Evolutionary conservation across 1,140 invertebrate species (phyloP), one percentile per base, ranked within the genome.

Genomic region (Dysdera silvatica): DNA sequence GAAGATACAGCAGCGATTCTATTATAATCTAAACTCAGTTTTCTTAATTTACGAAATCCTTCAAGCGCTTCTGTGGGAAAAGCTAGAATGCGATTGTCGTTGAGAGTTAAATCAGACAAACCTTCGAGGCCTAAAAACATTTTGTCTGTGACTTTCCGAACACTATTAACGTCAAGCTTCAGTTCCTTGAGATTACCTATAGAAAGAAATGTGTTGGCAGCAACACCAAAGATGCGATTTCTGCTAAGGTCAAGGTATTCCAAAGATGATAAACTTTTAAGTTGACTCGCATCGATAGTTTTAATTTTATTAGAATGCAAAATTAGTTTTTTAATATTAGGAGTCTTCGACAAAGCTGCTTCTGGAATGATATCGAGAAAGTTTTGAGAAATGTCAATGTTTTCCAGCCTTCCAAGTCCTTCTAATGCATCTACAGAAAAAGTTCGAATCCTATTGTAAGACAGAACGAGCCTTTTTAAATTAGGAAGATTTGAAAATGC

Each of bases 61-160:
- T 83, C 83, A 4, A 94, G 75, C 8, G 89, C 87, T 18, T 84
- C 83, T 1, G 86, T 84, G 1, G 91, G 91, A 31, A 93, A 84
- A 3, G 89, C 74, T 0, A 93, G 77, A 45, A 94, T 87, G 61
- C 91, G 91, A 73, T 94, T 93, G 71, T 95, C 90, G 71, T 85
- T 83, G 3, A 95, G 77, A n/a, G 87, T 84, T 7, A 95, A 76
- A 12, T 83, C 85, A 74, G 89, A 83, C 10, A 95, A 72, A 64
- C 82, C 86, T 23, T 82, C 80, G 49, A 94, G 74, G 2, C 89
- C 89, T 70, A 89, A 86, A 70, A 93, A 87, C 0, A 87, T 85
- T 61, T 88, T 86, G 67, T 91, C 88, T 75, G 91, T 88, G 23
- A 92, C 88, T 65, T 89, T 91, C 71, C 89, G 80, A 24, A 94